Conservation (phyloP, 2,797 vertebrate species). For the Danio albolineatus region DNA sequence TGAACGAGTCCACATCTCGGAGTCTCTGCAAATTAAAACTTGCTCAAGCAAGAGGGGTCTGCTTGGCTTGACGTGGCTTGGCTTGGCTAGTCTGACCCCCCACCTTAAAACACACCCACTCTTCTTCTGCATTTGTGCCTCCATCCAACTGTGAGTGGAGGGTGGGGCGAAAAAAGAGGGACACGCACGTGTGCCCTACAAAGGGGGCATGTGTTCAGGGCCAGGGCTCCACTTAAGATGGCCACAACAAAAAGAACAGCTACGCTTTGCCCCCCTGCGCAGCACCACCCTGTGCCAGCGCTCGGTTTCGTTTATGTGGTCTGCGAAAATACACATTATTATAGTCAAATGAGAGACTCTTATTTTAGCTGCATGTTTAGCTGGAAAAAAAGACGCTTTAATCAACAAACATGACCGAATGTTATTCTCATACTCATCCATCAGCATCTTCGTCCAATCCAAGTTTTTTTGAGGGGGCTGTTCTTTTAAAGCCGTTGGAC, state of each 20-base stretch:
- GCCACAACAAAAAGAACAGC: constrained; percentile 39
- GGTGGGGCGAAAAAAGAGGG: constrained; percentile 56
- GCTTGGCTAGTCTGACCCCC: constrained; percentile 34
- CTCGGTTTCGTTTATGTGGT: constrained; percentile 22
- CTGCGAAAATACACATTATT: constrained; percentile 12
- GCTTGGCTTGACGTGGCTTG: constrained; percentile 52
- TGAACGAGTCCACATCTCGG: constrained; percentile 65
- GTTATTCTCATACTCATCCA: constrained; percentile 14
- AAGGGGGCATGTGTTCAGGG: constrained; percentile 69
- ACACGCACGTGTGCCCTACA: constrained; percentile 70
- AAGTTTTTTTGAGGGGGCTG: constrained; percentile 13
- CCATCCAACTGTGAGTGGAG: constrained; percentile 26
- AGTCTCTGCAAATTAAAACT: constrained; percentile 76
- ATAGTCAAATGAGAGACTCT: constrained; percentile 22
- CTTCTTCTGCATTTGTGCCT: constrained; percentile 5
- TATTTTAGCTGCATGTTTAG: constrained; percentile 8
- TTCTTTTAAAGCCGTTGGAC: not conserved
- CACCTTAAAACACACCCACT: constrained; percentile 31
- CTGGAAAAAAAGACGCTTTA: not conserved
- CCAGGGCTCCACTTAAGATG: constrained; percentile 37
- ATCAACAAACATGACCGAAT: constrained; percentile 38
- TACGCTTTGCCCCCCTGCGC: constrained; percentile 29
- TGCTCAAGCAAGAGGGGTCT: constrained; percentile 71
- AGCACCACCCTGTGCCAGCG: constrained; percentile 6
- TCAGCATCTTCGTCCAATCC: constrained; percentile 3